Evolutionary conservation across 2,888 invertebrate genomes (phyloP), one percentile per base, ranked within the genome.

Genomic region (Hydropsyche betteni): DNA sequence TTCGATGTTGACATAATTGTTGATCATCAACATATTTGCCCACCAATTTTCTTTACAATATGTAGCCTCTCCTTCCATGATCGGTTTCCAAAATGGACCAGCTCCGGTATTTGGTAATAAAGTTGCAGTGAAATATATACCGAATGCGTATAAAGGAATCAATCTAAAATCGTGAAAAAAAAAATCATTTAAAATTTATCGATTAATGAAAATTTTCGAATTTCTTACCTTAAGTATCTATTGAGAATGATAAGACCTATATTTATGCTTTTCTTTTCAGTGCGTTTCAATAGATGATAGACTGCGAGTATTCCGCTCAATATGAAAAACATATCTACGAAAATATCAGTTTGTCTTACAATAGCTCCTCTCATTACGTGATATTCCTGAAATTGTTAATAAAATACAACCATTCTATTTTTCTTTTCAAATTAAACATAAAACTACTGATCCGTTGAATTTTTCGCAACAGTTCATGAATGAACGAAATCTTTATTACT

Each of bases 251-350:
- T 81, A 5, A 75, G 16, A 0, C 72, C 72, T 0, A 71, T 12
- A 36, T 76, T 76, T 55, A 69, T 24, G 5, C 14, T 80, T 71
- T 83, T 83, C 76, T 85, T 86, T 34, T 87, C 84, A 69, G 84
- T 83, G 71, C 85, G 84, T 61, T 82, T 85, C 0, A 86, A 81
- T 1, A 91, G 79, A 14, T 84, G 84, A 24, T 86, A 87, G 0
- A 87, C 85, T 0, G 88, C 87, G 5, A 91, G 83, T 73, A 91
- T 85, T 0, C 91, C 91, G 68, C 91, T 90, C 3, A 91, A 80
- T 8, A 90, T 81, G 81, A 91, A 91, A 82, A 91, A 91, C 0
- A 90, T 87, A 80, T 91, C 91, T 50, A 91, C 91, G 61, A 91
- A 88, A 0, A 91, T 82, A 80, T 91, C 91, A 38, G 82, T 84